These are phyloP conservation scores for Blastobasis lacticolella DNA, from an alignment of 2,888 invertebrate genomes.

Conservation along the genomic window DNA sequence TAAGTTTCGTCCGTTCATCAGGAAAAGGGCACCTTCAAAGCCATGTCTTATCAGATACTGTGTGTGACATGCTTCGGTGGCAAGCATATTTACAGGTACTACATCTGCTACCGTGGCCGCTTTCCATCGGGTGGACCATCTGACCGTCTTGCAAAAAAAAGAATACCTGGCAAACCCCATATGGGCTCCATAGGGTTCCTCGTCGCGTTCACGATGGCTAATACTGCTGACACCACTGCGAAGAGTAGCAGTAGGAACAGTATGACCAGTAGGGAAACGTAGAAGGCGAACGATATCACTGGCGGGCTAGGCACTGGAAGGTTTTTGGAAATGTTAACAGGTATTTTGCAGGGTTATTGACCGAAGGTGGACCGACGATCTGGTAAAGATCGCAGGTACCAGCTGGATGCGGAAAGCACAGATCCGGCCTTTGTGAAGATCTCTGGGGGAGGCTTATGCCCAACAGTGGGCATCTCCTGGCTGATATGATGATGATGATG, in stretches of 20 bases:
- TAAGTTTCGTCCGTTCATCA: no score
- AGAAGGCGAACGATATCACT: slow-evolving; percentile 49
- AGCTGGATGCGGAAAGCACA: no score
- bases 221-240: slow-evolving; percentile 31
- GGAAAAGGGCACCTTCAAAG: neutral
- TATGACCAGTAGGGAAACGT: slow-evolving; percentile 38
- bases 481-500: no score
- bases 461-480: no score
- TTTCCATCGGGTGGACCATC: neutral
- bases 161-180: slow-evolving; percentile 57
- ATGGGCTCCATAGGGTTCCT: slow-evolving; percentile 61
- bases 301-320: slow-evolving; percentile 40
- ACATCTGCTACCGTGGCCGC: neutral
- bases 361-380: no score
- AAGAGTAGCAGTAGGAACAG: slow-evolving; percentile 41
- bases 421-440: no score
- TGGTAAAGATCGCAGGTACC: no score
- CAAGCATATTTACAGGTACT: neutral
- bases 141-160: neutral
- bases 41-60: neutral
- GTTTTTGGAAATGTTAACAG: no score
- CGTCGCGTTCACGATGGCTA: slow-evolving; percentile 58
- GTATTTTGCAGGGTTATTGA: no score
- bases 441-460: no score
- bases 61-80: neutral